Evolutionary conservation across 2,113 vertebrate species (phyloP), one percentile per base, ranked within the genome.

Genomic region (Thryonomys swinderianus): DNA sequence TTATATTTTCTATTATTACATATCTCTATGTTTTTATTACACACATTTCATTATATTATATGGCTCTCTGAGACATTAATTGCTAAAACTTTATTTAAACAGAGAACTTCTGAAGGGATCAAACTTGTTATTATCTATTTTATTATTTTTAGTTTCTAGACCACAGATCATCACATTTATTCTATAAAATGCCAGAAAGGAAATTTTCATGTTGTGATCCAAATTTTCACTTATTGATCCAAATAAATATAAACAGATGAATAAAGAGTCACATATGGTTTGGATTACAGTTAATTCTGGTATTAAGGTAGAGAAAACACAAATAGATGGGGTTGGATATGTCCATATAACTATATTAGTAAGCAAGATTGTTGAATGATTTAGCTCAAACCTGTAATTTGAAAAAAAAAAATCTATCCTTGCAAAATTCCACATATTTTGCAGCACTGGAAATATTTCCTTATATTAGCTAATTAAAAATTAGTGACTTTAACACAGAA

Each of bases 251-350:
- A n/a, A n/a, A n/a, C n/a, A n/a, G n/a, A n/a, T n/a, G n/a, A n/a
- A n/a, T n/a, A n/a, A n/a, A n/a, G n/a, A 64, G 1, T 6, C 20
- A 9, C 3, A 40, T 64, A 5, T 10, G 27, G 1, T 90, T 13
- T 94, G 53, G 32, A 7, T 30, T 0, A 20, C 3, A 55, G 16
- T 8, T 64, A 23, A 4, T n/a, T 89, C 23, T 81, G 18, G 59
- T 40, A 90, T 1, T 20, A 17, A 45, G 1, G 0, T 0, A 3
- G 5, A 45, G 61, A 79, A 17, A 67, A 64, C 37, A 18, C 0
- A n/a, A n/a, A 64, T 10, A 8, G 25, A 55, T 20, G 0, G 0
- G 0, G 55, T 69, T 84, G 0, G 0, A 7, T 82, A 1, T 87
- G 42, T 84, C 67, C 17, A 80, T 61, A 42, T 61, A 88, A 34